A percentile compares a stretch with the other conserved stretches of the same genome.
Evolutionary conservation across 2,888 invertebrate species (phyloP).

Genomic region (Ephialtes manifestator): DNA sequence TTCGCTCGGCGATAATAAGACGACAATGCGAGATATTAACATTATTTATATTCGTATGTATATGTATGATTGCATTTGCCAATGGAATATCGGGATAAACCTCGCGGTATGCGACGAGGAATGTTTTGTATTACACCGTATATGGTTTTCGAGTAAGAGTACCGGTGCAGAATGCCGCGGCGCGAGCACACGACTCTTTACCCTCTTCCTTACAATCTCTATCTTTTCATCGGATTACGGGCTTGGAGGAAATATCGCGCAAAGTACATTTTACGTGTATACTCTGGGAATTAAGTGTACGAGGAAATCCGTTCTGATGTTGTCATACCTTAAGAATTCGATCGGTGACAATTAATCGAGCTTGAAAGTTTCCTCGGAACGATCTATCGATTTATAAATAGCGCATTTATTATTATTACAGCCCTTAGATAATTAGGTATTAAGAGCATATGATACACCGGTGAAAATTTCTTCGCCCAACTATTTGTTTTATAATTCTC

Average conservation of each 20-base stretch:
- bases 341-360: background rate
- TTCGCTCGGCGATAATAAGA: background rate
- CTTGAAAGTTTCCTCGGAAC: background rate
- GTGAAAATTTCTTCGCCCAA: no score
- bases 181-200: background rate
- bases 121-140: conserved; percentile 25
- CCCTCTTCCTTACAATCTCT: background rate
- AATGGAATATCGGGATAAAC: background rate
- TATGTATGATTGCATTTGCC: background rate
- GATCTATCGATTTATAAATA: background rate
- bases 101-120: conserved; percentile 12
- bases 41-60: background rate
- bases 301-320: conserved; percentile 15
- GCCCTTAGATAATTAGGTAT: background rate
- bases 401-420: background rate
- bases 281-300: background rate
- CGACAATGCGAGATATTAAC: background rate
- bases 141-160: conserved; percentile 32
- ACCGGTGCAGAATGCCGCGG: conserved; percentile 9
- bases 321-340: conserved; percentile 24
- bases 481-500: no score
- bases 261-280: background rate
- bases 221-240: conserved; percentile 33
- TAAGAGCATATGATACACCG: no score
- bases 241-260: background rate